Conservation (phyloP, 37 sponge, comb jelly and placozoan species). For the Halichondria panicea region DNA sequence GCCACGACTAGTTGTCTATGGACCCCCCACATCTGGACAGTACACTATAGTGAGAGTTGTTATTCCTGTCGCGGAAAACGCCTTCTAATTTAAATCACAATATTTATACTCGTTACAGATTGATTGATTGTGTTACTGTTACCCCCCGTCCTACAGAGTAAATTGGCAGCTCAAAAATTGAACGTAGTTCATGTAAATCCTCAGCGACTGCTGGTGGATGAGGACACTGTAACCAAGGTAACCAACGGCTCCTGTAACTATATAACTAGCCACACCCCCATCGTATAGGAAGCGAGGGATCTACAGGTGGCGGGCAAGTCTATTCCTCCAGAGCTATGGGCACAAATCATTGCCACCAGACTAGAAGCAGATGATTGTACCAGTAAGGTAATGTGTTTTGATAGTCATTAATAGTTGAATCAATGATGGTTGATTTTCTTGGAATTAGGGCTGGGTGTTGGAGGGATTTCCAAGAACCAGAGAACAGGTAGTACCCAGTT, state of each 20-base stretch:
- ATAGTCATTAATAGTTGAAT: too few relatives aligned
- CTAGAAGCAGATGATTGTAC: conserved; percentile 47
- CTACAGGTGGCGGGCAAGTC: conserved; percentile 19
- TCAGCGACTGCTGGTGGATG: conserved; percentile 25
- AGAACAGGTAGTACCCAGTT: conserved; percentile 57
- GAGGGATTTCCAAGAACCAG: conserved; percentile 86
- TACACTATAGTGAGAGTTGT: conserved; percentile 76
- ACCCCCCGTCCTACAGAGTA: conserved; percentile 43
- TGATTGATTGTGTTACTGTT: neutral
- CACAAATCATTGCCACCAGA: conserved; percentile 38
- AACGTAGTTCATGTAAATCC: conserved; percentile 66
- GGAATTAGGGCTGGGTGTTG: conserved; percentile 94
- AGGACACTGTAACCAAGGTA: too few relatives aligned
- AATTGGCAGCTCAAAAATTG: conserved; percentile 56
- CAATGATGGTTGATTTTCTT: too few relatives aligned
- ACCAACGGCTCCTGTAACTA: too few relatives aligned
- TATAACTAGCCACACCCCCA: too few relatives aligned
- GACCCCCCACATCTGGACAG: conserved; percentile 89
- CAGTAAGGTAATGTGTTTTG: conserved; percentile 47
- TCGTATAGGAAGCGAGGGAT: conserved; percentile 1
- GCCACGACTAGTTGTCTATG: conserved; percentile 66
- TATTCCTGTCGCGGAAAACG: too few relatives aligned
- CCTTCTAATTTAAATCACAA: too few relatives aligned
- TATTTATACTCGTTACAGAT: too few relatives aligned
- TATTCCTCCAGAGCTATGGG: conserved; percentile 31